These are phyloP conservation scores for Ophion costatus DNA, from an alignment of 2,888 invertebrate genomes.

Conservation along the genomic window DNA sequence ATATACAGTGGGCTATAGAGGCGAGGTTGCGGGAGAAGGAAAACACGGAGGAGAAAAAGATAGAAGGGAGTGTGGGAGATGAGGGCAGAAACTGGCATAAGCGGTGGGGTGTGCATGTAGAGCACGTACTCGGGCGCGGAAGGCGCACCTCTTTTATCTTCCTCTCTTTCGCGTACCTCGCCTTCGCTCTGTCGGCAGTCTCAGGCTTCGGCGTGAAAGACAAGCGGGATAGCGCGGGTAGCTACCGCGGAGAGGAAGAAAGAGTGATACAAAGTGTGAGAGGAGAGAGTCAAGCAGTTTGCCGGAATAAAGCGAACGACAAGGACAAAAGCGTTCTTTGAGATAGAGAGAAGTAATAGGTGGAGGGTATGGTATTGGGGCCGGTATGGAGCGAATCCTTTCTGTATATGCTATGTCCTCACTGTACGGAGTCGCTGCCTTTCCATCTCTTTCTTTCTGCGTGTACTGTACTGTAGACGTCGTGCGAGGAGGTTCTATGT, in stretches of 20 bases:
- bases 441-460: neutral
- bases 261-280: conserved; percentile 9
- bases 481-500: conserved; percentile 51
- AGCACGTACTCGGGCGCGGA: conserved; percentile 79
- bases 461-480: conserved; percentile 15
- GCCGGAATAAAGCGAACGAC: conserved; percentile 46
- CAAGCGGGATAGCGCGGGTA: conserved; percentile 67
- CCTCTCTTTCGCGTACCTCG: conserved; percentile 36
- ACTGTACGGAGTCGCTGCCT: conserved; percentile 26
- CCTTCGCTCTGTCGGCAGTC: conserved; percentile 69
- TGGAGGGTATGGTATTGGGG: conserved; percentile 26
- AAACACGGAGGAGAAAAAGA: conserved; percentile 5
- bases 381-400: conserved; percentile 49
- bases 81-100: conserved; percentile 80
- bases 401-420: conserved; percentile 43
- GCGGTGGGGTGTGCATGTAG: conserved; percentile 81
- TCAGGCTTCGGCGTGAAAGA: conserved; percentile 78
- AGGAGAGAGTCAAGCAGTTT: conserved; percentile 17
- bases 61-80: conserved; percentile 68
- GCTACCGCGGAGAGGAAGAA: conserved; percentile 68
- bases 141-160: conserved; percentile 25
- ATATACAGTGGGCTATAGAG: conserved; percentile 12
- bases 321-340: conserved; percentile 57
- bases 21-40: conserved; percentile 21
- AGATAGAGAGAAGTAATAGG: conserved; percentile 55